phyloP scores from a whole-genome alignment of 2,113 vertebrate species.

The Smithornis capensis region DNA sequence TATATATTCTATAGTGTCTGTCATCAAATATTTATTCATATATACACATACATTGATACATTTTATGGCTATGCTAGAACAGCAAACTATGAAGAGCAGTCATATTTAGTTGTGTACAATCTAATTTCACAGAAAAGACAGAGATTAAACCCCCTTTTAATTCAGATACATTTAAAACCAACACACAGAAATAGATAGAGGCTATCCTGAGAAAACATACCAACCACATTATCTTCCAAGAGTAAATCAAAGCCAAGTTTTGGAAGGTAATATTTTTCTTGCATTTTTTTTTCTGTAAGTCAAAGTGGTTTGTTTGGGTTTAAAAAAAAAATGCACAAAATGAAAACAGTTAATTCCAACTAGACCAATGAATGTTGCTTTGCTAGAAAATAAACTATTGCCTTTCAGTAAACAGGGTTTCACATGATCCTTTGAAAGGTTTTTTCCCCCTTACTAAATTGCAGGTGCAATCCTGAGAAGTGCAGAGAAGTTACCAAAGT shows the following conservation, averaged over 20 bases:
- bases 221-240: constrained; percentile 18
- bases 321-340: not conserved
- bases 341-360: not conserved
- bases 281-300: not conserved
- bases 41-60: constrained; percentile 57
- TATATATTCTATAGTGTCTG: constrained; percentile 57
- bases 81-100: constrained; percentile 58
- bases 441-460: not conserved
- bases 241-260: not conserved
- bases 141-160: constrained; percentile 50
- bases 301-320: not conserved
- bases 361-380: not conserved
- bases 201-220: constrained; percentile 59
- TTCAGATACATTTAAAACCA: constrained; percentile 37
- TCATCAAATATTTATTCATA: constrained; percentile 59
- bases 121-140: constrained; percentile 66
- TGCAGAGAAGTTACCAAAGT: not conserved
- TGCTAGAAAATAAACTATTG: constrained; percentile 14
- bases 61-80: constrained; percentile 68
- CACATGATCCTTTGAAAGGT: not conserved
- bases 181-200: constrained; percentile 51
- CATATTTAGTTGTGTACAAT: constrained; percentile 56
- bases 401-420: not conserved
- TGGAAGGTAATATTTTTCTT: constrained; percentile 8
- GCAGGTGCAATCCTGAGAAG: constrained; percentile 18